Conservation (phyloP, 2,888 invertebrate species). For the Trichogramma dendrolimi region DNA sequence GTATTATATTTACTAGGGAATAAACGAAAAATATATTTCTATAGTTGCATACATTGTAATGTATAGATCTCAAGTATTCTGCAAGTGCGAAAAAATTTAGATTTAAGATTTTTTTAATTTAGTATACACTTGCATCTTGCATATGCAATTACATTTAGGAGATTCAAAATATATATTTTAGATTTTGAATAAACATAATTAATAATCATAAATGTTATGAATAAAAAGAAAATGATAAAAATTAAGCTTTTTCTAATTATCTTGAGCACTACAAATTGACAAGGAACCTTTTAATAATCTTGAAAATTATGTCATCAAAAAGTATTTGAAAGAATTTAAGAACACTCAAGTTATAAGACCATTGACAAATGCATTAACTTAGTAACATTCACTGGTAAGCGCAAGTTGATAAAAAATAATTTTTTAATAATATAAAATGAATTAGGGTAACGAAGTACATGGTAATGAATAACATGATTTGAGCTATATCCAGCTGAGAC, state of each 20-base stretch:
- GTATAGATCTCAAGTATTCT: slow-evolving; percentile 24
- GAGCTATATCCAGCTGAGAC: too few relatives aligned
- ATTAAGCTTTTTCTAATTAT: background rate
- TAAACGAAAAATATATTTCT: slow-evolving; percentile 7
- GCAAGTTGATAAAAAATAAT: too few relatives aligned
- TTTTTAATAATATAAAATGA: too few relatives aligned
- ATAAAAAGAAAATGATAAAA: slow-evolving; percentile 11
- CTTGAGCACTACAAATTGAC: too few relatives aligned
- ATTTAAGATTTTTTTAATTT: slow-evolving; percentile 18
- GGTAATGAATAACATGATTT: too few relatives aligned
- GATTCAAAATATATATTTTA: slow-evolving; percentile 27
- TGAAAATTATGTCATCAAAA: too few relatives aligned
- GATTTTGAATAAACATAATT: slow-evolving; percentile 19
- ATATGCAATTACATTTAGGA: background rate
- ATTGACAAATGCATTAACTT: too few relatives aligned
- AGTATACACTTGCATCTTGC: slow-evolving; percentile 6
- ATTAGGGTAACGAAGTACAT: too few relatives aligned
- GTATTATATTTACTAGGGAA: slow-evolving; percentile 16
- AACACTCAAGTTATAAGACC: too few relatives aligned
- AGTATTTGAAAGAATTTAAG: too few relatives aligned
- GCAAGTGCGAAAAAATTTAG: slow-evolving; percentile 20
- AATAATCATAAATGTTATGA: background rate
- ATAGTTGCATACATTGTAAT: slow-evolving; percentile 11
- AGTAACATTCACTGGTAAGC: too few relatives aligned
- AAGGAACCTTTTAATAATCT: too few relatives aligned